Evolutionary conservation across 2,888 invertebrate species (phyloP).

Genomic region (Acleris holmiana): DNA sequence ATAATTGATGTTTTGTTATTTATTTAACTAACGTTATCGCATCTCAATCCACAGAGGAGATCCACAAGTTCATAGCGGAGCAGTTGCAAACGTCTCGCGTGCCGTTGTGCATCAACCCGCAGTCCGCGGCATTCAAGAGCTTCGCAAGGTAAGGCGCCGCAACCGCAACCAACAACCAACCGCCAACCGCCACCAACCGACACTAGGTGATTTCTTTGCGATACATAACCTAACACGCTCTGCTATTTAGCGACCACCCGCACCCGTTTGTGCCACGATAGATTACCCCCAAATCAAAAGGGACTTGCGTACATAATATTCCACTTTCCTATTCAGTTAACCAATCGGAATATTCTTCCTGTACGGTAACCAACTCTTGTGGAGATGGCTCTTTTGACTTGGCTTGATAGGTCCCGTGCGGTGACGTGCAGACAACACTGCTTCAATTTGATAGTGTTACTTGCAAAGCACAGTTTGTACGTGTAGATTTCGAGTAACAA

Average conservation of each 20-base stretch:
- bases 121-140: constrained; percentile 99
- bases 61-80: constrained; percentile 99
- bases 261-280: constrained; percentile 69
- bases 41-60: constrained; percentile 90
- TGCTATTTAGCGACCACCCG: constrained; percentile 74
- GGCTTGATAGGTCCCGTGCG: constrained; percentile 38
- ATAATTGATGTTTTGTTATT: background rate
- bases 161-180: constrained; percentile 46
- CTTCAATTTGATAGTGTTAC: constrained; percentile 7
- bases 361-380: background rate
- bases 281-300: constrained; percentile 39
- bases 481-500: constrained; percentile 1
- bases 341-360: background rate
- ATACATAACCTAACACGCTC: constrained; percentile 68
- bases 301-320: constrained; percentile 13
- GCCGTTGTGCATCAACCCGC: constrained; percentile 99
- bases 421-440: constrained; percentile 60
- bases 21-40: background rate
- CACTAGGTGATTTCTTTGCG: constrained; percentile 84
- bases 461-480: constrained; percentile 2
- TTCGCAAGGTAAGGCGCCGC: constrained; percentile 97
- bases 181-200: constrained; percentile 70
- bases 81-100: constrained; percentile 97
- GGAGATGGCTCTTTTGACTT: constrained; percentile 28
- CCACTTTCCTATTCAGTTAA: background rate